phyloP scores from a whole-genome alignment of 2,113 vertebrate species.

The Channa maculata region DNA sequence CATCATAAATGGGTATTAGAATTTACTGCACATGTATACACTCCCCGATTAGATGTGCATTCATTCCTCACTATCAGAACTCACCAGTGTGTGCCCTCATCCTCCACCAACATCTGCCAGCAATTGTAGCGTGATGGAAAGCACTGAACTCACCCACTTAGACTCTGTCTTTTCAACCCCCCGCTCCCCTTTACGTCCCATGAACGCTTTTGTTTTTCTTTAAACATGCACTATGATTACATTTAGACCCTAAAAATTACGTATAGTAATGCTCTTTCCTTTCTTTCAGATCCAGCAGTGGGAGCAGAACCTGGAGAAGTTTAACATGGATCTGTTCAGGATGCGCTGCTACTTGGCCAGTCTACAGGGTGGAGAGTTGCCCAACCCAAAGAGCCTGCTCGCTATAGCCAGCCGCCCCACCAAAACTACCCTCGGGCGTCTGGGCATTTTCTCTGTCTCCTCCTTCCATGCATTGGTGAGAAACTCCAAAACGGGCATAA shows the following conservation, averaged over 20 bases:
- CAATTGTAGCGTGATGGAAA: constrained; percentile 66
- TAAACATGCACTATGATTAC: background rate
- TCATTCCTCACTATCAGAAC: constrained; percentile 46
- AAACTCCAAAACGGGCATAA: background rate
- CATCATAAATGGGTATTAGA: constrained; percentile 53
- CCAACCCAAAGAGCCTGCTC: constrained; percentile 95
- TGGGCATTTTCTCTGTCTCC: constrained; percentile 95
- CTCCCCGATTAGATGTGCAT: constrained; percentile 28
- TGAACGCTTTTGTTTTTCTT: background rate
- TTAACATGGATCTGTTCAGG: constrained; percentile 96
- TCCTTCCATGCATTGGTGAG: constrained; percentile 97
- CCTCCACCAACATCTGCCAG: constrained; percentile 74
- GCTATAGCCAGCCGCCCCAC: constrained; percentile 93
- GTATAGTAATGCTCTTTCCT: background rate
- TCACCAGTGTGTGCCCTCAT: constrained; percentile 30
- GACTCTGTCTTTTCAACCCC: background rate
- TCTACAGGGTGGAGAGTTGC: constrained; percentile 94
- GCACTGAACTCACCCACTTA: constrained; percentile 56
- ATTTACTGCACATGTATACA: constrained; percentile 49
- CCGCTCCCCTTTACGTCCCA: background rate
- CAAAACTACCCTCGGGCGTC: constrained; percentile 91
- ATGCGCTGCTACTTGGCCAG: constrained; percentile 97
- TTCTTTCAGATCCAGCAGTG: constrained; percentile 94
- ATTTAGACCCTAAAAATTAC: background rate
- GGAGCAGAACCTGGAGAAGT: constrained; percentile 98